Conservation (phyloP, 2,113 vertebrate species). For the Ascaphus truei region DNA sequence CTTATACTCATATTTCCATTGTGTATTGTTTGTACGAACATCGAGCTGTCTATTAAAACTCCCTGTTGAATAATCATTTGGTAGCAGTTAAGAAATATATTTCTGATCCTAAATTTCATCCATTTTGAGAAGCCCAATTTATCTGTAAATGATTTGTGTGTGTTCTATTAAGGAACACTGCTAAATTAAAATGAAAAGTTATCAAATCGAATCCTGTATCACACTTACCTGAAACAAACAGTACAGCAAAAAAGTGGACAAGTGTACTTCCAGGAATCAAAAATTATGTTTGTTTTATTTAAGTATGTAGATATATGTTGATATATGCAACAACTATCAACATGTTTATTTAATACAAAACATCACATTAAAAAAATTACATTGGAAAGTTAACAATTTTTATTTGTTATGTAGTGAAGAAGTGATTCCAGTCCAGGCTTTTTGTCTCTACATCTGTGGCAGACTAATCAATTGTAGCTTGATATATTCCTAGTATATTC, state of each 20-base stretch:
- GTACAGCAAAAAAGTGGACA: too few species aligned
- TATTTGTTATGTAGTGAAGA: neutral
- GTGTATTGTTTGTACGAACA: constrained; percentile 37
- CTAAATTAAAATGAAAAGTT: neutral
- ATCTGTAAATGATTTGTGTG: constrained; percentile 8
- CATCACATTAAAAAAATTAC: too few species aligned
- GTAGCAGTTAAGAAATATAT: neutral
- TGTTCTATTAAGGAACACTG: neutral
- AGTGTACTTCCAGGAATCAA: too few species aligned
- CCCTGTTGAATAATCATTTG: constrained; percentile 30
- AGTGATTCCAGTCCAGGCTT: neutral
- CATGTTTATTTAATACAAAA: too few species aligned
- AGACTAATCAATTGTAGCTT: constrained; percentile 7
- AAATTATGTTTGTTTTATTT: too few species aligned
- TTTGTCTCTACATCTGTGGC: constrained; percentile 2
- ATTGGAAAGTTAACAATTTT: constrained; percentile 9
- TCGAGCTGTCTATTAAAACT: constrained; percentile 41
- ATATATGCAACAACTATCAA: too few species aligned
- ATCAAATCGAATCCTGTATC: too few species aligned
- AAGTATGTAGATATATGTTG: too few species aligned
- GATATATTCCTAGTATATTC: constrained; percentile 6
- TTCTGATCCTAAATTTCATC: neutral
- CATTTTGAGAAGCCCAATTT: neutral
- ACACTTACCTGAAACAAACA: too few species aligned
- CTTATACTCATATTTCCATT: constrained; percentile 30